A percentile compares a stretch with the other conserved stretches of the same genome.
Conservation (phyloP, 1,140 invertebrate species). For the Lordiphosa collinella region DNA sequence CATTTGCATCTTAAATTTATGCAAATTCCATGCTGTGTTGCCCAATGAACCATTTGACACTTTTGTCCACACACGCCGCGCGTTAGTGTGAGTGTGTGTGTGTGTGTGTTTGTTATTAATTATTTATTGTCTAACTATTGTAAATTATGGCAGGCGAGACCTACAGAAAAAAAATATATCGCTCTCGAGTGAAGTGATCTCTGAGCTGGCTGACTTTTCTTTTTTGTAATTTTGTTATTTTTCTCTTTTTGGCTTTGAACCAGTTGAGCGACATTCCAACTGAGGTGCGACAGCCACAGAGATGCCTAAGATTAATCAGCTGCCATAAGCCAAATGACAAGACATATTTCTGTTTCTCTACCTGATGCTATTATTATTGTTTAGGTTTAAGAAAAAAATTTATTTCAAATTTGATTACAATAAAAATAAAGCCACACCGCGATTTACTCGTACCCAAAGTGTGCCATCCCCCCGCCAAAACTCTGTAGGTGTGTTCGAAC, state of each 20-base stretch:
- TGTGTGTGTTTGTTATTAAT: conserved; percentile 55
- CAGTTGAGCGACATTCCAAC: conserved; percentile 12
- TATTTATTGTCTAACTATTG: conserved; percentile 65
- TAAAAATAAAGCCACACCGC: conserved; percentile 62
- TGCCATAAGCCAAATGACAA: conserved; percentile 75
- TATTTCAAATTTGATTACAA: conserved; percentile 74
- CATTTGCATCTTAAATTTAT: conserved; percentile 63
- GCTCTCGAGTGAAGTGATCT: conserved; percentile 31
- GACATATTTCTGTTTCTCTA: conserved; percentile 54
- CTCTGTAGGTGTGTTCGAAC: conserved; percentile 30
- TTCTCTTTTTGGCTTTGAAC: conserved; percentile 9
- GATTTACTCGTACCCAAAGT: conserved; percentile 45
- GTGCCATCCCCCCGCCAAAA: conserved; percentile 23
- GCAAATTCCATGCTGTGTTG: conserved; percentile 69
- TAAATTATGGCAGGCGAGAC: conserved; percentile 59
- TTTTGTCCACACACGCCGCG: conserved; percentile 62
- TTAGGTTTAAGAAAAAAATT: conserved; percentile 55
- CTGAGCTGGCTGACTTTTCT: conserved; percentile 54
- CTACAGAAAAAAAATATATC: conserved; percentile 25
- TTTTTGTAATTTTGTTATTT: conserved; percentile 15
- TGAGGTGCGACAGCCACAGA: conserved; percentile 21
- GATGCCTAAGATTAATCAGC: conserved; percentile 75
- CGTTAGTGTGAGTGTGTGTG: conserved; percentile 1
- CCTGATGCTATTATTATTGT: conserved; percentile 59
- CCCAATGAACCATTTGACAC: conserved; percentile 68